Percentiles rank a stretch among this genome's conserved stretches.
These are phyloP conservation scores for Alcis repandata DNA, from an alignment of 2,888 invertebrate species.

Conservation along the genomic window DNA sequence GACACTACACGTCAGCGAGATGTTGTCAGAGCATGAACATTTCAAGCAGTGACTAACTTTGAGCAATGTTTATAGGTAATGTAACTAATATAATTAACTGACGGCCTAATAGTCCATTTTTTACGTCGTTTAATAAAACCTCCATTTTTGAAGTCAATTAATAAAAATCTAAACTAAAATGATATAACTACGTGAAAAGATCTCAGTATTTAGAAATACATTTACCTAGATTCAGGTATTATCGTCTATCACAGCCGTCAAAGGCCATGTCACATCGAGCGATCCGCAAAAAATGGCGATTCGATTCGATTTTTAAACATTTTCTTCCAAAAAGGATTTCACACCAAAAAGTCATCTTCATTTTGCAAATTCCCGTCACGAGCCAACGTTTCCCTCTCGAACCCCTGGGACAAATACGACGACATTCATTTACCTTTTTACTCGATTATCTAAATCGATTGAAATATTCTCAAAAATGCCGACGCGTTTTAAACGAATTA, in stretches of 20 bases:
- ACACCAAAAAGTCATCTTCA: constrained; percentile 17
- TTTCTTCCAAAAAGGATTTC: constrained; percentile 8
- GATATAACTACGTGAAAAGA: too few relatives aligned
- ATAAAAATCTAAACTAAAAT: too few relatives aligned
- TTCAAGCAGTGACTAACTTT: too few relatives aligned
- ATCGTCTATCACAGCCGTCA: not conserved
- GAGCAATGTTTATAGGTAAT: too few relatives aligned
- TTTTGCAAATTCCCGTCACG: constrained; percentile 34
- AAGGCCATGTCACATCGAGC: not conserved
- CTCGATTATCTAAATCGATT: constrained; percentile 40
- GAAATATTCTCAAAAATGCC: constrained; percentile 37
- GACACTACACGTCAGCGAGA: too few relatives aligned
- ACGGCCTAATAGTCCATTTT: too few relatives aligned
- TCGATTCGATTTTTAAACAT: constrained; percentile 11
- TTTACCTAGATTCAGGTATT: too few relatives aligned
- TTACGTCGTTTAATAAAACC: too few relatives aligned
- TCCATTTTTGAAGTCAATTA: too few relatives aligned
- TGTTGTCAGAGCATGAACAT: too few relatives aligned
- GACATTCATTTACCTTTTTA: constrained; percentile 40
- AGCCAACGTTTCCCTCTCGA: constrained; percentile 29
- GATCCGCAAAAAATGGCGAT: constrained; percentile 2
- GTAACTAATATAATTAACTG: too few relatives aligned
- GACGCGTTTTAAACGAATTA: constrained; percentile 29
- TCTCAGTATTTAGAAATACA: too few relatives aligned
- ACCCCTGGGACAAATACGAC: constrained; percentile 34